Conservation (phyloP, 2,797 vertebrate species). For the Urophycis tenuis region DNA sequence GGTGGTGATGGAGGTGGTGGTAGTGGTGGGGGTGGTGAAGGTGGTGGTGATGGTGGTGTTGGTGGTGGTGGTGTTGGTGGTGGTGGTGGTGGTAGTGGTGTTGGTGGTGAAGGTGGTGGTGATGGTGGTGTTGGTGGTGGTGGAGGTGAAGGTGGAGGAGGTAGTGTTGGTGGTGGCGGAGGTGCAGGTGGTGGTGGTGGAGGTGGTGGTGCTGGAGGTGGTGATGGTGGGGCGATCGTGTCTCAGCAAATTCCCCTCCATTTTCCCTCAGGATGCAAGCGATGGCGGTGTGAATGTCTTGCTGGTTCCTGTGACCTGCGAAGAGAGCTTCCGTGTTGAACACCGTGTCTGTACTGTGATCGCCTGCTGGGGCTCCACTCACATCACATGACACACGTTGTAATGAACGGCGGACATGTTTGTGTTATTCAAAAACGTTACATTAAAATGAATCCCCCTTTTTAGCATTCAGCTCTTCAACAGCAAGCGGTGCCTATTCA, state of each 20-base stretch:
- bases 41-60: too few species aligned
- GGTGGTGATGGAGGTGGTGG: too few species aligned
- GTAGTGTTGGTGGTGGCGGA: too few species aligned
- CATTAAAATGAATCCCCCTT: background rate
- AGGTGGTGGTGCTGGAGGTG: too few species aligned
- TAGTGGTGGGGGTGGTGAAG: too few species aligned
- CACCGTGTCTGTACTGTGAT: slow-evolving; percentile 27
- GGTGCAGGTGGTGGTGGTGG: too few species aligned
- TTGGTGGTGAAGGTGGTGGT: too few species aligned
- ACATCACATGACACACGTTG: slow-evolving; percentile 2
- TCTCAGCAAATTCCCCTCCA: background rate
- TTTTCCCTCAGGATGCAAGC: slow-evolving; percentile 27
- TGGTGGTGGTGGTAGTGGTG: too few species aligned
- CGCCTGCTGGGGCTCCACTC: slow-evolving; percentile 34
- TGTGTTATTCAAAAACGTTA: background rate
- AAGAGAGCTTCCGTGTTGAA: slow-evolving; percentile 31
- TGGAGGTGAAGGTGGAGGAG: too few species aligned
- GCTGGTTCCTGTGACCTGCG: slow-evolving; percentile 44
- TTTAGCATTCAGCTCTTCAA: background rate
- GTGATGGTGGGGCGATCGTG: background rate
- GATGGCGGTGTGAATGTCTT: slow-evolving; percentile 35
- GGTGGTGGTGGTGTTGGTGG: too few species aligned
- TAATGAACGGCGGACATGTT: background rate
- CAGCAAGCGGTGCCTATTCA: background rate
- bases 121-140: too few species aligned